Evolutionary conservation across 2,113 vertebrate genomes (phyloP).

Genomic region (Ctenomys sociabilis): DNA sequence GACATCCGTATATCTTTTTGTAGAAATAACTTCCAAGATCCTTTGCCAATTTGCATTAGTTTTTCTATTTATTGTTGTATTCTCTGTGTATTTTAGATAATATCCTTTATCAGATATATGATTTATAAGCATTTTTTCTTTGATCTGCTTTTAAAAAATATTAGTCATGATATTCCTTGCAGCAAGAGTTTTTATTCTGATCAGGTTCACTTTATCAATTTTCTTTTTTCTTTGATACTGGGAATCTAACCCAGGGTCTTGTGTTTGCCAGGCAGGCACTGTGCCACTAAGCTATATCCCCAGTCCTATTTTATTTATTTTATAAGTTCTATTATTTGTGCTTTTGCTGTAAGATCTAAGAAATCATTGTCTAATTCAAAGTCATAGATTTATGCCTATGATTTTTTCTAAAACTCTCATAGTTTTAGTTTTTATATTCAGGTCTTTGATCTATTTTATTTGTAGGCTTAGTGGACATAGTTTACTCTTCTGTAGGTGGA

Average conservation of each 20-base stretch:
- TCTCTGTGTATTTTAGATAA: background rate
- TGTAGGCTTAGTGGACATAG: background rate
- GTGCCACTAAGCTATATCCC: no score
- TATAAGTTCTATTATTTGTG: background rate
- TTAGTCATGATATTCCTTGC: background rate
- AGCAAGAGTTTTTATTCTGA: conserved; percentile 12
- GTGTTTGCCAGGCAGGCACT: no score
- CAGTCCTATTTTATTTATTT: background rate
- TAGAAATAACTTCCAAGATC: background rate
- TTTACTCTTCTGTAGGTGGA: background rate
- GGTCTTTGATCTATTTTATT: background rate
- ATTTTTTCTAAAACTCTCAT: conserved; percentile 27
- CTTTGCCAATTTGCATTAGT: conserved; percentile 9
- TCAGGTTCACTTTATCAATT: background rate
- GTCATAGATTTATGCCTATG: background rate
- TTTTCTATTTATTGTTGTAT: conserved; percentile 13
- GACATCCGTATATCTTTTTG: background rate
- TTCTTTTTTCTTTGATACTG: background rate
- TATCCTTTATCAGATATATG: background rate
- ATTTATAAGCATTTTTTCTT: conserved; percentile 13
- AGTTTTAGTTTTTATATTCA: conserved; percentile 21
- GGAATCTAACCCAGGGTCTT: no score
- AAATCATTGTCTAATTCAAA: background rate
- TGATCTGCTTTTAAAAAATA: background rate
- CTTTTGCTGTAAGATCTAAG: background rate